These are phyloP conservation scores for Porites australiensis DNA, from an alignment of 64 coral and sea anemone species.

Conservation along the genomic window DNA sequence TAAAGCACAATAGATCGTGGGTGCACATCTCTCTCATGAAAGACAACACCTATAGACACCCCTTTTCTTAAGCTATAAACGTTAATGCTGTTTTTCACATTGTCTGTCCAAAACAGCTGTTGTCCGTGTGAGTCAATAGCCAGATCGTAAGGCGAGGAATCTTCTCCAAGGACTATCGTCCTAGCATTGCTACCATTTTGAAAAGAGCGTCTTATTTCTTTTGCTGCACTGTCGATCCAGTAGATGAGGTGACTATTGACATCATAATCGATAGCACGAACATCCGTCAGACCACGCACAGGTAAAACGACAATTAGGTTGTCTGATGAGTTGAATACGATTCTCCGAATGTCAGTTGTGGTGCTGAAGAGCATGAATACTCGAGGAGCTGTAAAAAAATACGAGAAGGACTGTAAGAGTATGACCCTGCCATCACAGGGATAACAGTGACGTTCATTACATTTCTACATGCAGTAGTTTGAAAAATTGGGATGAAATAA, in stretches of 20 bases:
- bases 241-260: constrained; percentile 82
- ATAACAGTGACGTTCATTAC: too few relatives aligned
- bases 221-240: constrained; percentile 74
- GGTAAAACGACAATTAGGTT: constrained; percentile 79
- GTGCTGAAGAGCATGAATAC: constrained; percentile 89
- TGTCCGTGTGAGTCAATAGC: constrained; percentile 86
- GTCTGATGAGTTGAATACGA: constrained; percentile 78
- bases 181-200: constrained; percentile 64
- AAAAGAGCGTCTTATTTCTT: constrained; percentile 63
- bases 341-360: constrained; percentile 54
- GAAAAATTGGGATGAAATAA: too few relatives aligned
- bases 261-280: constrained; percentile 83
- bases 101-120: constrained; percentile 93
- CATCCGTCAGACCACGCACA: constrained; percentile 54
- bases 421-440: too few relatives aligned
- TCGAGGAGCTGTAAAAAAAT: constrained; percentile 70
- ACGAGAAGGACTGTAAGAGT: not conserved
- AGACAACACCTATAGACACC: constrained; percentile 59
- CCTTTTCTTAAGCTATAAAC: constrained; percentile 74
- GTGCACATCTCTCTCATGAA: constrained; percentile 4
- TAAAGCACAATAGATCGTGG: constrained; percentile 86
- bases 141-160: constrained; percentile 75
- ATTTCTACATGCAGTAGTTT: too few relatives aligned
- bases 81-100: constrained; percentile 73
- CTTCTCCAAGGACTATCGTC: not conserved